Conservation (phyloP, 2,113 vertebrate species). For the Hemiprocne comata region DNA sequence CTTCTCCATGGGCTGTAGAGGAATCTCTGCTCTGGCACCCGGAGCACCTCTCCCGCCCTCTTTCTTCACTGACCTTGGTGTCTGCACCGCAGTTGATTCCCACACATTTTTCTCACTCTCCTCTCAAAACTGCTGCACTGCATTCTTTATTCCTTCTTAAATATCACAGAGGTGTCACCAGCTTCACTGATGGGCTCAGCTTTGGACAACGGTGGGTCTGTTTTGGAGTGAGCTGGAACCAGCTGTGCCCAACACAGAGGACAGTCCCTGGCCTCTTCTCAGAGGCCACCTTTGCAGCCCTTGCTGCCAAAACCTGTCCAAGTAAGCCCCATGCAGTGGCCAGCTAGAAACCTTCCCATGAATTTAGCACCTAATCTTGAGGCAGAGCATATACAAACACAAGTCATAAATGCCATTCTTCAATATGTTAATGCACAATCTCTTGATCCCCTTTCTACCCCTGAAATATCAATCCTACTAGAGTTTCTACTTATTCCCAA, state of each 20-base stretch:
- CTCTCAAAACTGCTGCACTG: neutral
- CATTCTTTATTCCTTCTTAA: neutral
- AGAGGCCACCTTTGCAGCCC: neutral
- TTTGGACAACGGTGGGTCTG: neutral
- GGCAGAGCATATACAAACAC: neutral
- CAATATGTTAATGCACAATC: neutral
- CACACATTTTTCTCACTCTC: neutral
- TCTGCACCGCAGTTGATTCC: neutral
- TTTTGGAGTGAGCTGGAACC: neutral
- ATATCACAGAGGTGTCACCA: neutral
- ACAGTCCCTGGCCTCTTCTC: neutral
- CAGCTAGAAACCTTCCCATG: neutral
- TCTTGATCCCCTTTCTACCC: neutral
- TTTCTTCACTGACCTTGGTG: neutral
- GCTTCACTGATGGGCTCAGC: neutral
- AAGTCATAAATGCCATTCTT: neutral
- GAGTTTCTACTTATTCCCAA: neutral
- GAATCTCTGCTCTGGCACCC: neutral
- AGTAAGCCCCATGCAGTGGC: accelerated
- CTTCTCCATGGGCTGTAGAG: neutral
- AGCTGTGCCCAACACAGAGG: neutral
- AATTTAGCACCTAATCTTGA: neutral
- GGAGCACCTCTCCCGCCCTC: neutral
- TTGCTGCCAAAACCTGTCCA: neutral
- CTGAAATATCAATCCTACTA: neutral